Evolutionary conservation across 2,797 vertebrate species (phyloP), one percentile per base, ranked within the genome.

Genomic region (Enteromius paludinosus): DNA sequence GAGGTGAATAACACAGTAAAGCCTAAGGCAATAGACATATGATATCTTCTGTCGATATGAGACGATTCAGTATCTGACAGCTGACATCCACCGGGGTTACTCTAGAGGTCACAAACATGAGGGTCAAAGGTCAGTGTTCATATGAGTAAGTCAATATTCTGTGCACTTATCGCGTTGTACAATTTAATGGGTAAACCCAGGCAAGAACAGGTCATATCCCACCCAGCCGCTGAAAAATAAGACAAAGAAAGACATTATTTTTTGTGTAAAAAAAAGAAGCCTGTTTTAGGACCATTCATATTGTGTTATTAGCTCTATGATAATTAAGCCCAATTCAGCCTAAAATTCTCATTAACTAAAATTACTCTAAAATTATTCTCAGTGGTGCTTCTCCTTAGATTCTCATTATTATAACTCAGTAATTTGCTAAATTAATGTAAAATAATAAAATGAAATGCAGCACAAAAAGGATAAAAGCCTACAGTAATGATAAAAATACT

Each of bases 101-200:
- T 49, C 10, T 14, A 79, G 28, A 56, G 64, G 30, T 68, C 23
- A 4, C 54, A 71, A 62, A 45, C 9, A 9, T 43, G 20, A 43
- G 49, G 54, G 68, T 80, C 78, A 80, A 47, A 80, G 78, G 78
- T 80, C 7, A 71, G 20, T 47, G 54, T 33, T 45, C 18, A 47
- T 33, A 65, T 66, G 11, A 23, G 18, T 11, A 56, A 10, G 8
- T 79, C 64, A 68, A 68, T 79, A 68, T 18, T 68, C 30, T 52
- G 33, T 68, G 49, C 11, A 49, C 45, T 68, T 78, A 68, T 54
- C 45, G 18, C 20, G 1, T 28, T 80, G 78, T 45, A 33, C 38
- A 70, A 47, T n/a, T 30, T 20, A 43, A 79, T 56, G 11, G 9
- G 30, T 59, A n/a, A 49, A 75, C 41, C 14, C 35, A 61, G 73